Base-by-base conservation (phyloP, 2,888 invertebrate genomes). In the Drosophila emarginata region DNA sequence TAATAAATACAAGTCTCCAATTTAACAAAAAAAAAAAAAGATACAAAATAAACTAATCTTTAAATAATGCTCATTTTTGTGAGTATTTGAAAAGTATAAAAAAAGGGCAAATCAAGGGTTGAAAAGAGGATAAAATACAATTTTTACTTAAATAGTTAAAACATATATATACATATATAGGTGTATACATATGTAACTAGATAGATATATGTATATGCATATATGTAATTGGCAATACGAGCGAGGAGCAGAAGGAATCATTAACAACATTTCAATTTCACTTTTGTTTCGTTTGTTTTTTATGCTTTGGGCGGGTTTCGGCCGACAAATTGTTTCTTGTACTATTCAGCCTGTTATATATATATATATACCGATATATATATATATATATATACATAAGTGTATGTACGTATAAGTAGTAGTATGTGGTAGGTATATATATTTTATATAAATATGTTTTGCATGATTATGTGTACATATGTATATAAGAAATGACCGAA, bases 161-260 rank as follows among this genome's bases (percentile, higher is more conserved):
- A 36, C 18, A 32, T 12, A 26, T 26, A 36, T 18, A 54, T 54
- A 52, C 14, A 39, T 39, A 39, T 39, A 39, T 14, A 39, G 4
- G 14, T 39, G 14, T 39, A 39, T 39, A 39, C 37, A n/a, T 37
- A n/a, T 37, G 37, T 39, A 39, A 14, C n/a, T 14, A 39, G 2
- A 39, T 39, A 5, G 14, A 39, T 14, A n/a, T 39, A 39, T n/a
- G 14, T 40, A 45, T 45, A 18, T 18, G 18, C 18, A 18, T 18
- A 45, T 45, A 45, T 45, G 45, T 79, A 89, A 86, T 88, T 90
- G 89, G 89, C 89, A 89, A 86, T 89, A 84, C 73, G 89, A 88
- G 89, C 88, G 88, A 90, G 89, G 70, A 80, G 67, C 76, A 79
- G 71, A 76, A 82, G 69, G 83, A 85, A 79, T 81, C 67, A 76